Percentiles rank a stretch among this genome's conserved stretches.
These are phyloP conservation scores for Oenanthe oenanthe DNA, from an alignment of 2,113 vertebrate genomes.

Conservation along the genomic window DNA sequence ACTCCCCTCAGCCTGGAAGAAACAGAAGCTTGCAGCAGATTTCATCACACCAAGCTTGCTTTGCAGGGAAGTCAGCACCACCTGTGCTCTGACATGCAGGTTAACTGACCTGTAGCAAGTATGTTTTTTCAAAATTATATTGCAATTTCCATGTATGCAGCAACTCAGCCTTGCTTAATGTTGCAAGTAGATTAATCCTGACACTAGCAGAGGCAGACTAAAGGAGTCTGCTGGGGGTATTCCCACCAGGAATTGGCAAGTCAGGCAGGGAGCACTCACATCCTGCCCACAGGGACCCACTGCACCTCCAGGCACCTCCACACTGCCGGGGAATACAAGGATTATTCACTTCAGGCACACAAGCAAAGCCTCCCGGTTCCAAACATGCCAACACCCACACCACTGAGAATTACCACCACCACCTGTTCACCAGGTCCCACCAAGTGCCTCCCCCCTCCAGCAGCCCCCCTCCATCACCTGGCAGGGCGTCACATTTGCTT, in stretches of 20 bases:
- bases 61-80: neutral
- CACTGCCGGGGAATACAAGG: fast-evolving
- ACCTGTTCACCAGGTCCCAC: neutral
- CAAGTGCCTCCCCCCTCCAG: neutral
- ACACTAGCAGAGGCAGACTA: neutral
- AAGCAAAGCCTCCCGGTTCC: neutral
- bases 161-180: neutral
- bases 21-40: neutral
- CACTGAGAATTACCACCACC: neutral
- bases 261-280: neutral
- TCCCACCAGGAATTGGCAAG: neutral
- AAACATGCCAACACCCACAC: neutral
- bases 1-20: neutral
- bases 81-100: neutral
- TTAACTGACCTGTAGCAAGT: neutral
- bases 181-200: neutral
- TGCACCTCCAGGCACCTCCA: neutral
- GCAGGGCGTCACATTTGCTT: constrained; percentile 80
- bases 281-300: neutral
- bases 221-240: neutral
- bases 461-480: constrained; percentile 75
- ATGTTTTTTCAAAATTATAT: neutral
- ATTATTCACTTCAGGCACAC: neutral
- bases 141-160: neutral
- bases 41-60: neutral